Conservation (phyloP, 64 coral and sea anemone species). For the Montipora cactus region DNA sequence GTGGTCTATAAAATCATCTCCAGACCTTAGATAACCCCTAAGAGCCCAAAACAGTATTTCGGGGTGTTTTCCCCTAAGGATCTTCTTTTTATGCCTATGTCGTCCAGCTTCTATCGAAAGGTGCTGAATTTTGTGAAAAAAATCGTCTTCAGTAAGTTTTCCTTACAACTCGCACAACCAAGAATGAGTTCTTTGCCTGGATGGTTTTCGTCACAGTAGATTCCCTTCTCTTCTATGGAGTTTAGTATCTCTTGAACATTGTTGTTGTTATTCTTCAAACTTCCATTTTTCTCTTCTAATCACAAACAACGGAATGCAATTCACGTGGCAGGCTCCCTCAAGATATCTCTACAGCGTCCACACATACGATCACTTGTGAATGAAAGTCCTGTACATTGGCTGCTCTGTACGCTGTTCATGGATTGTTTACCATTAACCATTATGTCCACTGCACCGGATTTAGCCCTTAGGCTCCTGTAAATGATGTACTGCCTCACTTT, state of each 20-base stretch:
- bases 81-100: not conserved
- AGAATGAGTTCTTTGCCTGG: slow-evolving; percentile 2
- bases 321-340: not conserved
- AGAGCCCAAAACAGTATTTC: not conserved
- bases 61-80: slow-evolving; percentile 5
- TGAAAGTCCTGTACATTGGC: not conserved
- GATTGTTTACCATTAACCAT: slow-evolving; percentile 17
- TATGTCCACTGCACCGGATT: not conserved
- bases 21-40: slow-evolving; percentile 8
- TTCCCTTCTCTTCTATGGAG: not conserved
- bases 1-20: slow-evolving; percentile 13
- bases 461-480: not conserved
- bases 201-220: not conserved
- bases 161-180: slow-evolving; percentile 6
- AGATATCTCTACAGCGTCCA: not conserved
- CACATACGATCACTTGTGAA: not conserved
- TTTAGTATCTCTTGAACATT: not conserved
- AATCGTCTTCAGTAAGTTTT: slow-evolving; percentile 9
- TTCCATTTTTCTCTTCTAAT: no score
- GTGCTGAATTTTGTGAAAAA: not conserved
- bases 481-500: slow-evolving; percentile 8
- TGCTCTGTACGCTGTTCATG: slow-evolving; percentile 3
- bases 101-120: slow-evolving; percentile 20
- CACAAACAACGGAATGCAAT: not conserved
- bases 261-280: not conserved